Conservation (phyloP, 2,113 vertebrate species). For the Actenoides lindsayi region DNA sequence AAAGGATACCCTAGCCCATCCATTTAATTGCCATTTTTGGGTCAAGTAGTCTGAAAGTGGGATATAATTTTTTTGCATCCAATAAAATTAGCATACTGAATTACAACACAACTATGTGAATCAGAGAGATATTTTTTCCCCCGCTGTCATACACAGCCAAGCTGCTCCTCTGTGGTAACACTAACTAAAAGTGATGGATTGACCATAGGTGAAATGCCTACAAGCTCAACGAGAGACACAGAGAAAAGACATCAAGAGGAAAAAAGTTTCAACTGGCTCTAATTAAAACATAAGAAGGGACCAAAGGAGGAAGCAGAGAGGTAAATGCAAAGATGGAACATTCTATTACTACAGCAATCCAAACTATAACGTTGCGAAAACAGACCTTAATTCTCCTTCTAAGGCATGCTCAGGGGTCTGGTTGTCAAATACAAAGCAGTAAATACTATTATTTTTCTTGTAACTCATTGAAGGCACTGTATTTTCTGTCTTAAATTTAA, state of each 20-base stretch:
- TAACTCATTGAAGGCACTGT: neutral
- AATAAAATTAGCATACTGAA: neutral
- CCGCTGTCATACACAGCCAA: neutral
- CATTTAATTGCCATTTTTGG: neutral
- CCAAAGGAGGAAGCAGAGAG: neutral
- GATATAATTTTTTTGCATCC: neutral
- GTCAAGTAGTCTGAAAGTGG: neutral
- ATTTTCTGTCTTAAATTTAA: conserved; percentile 9
- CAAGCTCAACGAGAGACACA: neutral
- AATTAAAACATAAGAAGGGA: neutral
- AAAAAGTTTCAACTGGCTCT: neutral
- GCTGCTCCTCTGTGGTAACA: neutral
- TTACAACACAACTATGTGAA: neutral
- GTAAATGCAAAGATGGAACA: neutral
- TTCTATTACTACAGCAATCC: neutral
- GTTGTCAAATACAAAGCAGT: neutral
- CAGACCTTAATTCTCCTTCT: neutral
- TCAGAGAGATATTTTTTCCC: neutral
- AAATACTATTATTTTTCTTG: conserved; percentile 10
- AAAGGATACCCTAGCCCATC: neutral
- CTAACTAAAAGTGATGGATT: neutral
- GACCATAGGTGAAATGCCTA: neutral
- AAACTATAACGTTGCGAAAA: neutral
- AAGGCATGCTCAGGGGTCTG: neutral
- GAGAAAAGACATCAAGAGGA: neutral